Percentiles rank a stretch among this genome's conserved stretches.
phyloP scores from a whole-genome alignment of 2,888 invertebrate genomes.

The Carcina quercana region DNA sequence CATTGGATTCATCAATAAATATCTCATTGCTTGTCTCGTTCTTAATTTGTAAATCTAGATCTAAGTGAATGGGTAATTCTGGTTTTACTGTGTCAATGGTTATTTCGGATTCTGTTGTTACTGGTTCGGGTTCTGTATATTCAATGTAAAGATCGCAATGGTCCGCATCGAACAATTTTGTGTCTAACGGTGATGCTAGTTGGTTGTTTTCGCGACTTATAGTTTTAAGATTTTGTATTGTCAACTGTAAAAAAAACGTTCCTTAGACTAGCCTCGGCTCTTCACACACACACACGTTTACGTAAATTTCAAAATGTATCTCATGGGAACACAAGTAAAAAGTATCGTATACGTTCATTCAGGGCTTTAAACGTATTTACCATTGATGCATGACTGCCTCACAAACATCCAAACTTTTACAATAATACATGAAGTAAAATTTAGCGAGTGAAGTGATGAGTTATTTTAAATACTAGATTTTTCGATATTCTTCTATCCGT shows the following conservation, averaged over 20 bases:
- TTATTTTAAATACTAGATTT: too few species aligned
- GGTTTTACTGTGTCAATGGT: constrained; percentile 3
- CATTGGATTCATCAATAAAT: constrained; percentile 9
- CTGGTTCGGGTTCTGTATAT: constrained; percentile 10
- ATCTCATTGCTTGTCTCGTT: constrained; percentile 14
- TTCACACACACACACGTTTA: neutral
- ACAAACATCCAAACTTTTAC: too few species aligned
- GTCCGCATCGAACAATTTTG: constrained; percentile 22
- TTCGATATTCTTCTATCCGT: too few species aligned
- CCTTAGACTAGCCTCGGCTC: neutral
- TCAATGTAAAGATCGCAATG: constrained; percentile 25
- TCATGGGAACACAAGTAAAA: too few species aligned
- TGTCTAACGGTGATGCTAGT: constrained; percentile 23
- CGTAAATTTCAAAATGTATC: neutral
- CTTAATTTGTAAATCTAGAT: constrained; percentile 16
- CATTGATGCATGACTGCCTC: neutral
- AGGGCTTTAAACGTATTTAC: neutral
- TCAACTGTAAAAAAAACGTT: constrained; percentile 32
- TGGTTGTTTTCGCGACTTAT: constrained; percentile 34
- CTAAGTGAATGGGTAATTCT: constrained; percentile 1
- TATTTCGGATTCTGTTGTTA: constrained; percentile 1
- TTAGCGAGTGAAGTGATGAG: too few species aligned
- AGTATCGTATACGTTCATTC: neutral
- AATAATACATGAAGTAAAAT: too few species aligned
- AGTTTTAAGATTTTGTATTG: constrained; percentile 30